phyloP scores from a whole-genome alignment of 2,113 vertebrate species.

The Clinocottus analis region DNA sequence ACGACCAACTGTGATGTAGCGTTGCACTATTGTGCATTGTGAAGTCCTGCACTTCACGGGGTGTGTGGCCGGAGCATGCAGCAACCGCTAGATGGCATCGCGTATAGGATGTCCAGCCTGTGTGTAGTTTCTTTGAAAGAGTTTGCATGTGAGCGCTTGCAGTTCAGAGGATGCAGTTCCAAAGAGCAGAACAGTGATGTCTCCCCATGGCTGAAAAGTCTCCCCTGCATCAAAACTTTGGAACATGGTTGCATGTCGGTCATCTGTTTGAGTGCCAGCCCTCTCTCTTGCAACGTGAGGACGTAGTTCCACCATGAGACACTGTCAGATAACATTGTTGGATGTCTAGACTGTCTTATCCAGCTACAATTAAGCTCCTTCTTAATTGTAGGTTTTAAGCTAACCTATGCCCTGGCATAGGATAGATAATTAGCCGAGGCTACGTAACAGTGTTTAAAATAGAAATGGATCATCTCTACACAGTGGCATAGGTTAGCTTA shows the following conservation, averaged over 20 bases:
- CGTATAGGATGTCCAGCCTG: constrained; percentile 60
- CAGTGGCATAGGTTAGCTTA: constrained; percentile 76
- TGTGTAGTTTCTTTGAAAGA: constrained; percentile 40
- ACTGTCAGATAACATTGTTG: constrained; percentile 38
- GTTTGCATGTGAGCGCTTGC: constrained; percentile 72
- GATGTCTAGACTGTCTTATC: constrained; percentile 57
- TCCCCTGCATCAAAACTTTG: constrained; percentile 69
- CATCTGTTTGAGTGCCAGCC: constrained; percentile 57
- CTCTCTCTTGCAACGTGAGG: constrained; percentile 28
- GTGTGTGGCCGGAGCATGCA: constrained; percentile 72
- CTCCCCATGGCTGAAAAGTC: constrained; percentile 60
- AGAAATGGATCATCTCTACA: constrained; percentile 41
- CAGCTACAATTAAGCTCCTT: constrained; percentile 70
- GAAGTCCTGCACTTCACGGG: constrained; percentile 70
- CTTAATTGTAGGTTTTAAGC: constrained; percentile 78
- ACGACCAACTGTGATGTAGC: constrained; percentile 67
- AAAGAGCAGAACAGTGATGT: constrained; percentile 59
- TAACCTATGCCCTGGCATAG: constrained; percentile 72
- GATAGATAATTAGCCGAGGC: constrained; percentile 52
- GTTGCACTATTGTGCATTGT: constrained; percentile 67
- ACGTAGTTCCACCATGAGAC: constrained; percentile 35
- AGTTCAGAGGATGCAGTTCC: constrained; percentile 56
- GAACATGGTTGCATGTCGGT: constrained; percentile 74
- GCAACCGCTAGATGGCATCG: constrained; percentile 62
- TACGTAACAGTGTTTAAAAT: constrained; percentile 41